phyloP scores from a whole-genome alignment of 2,113 vertebrate species.

The Rhodinocichla rosea region DNA sequence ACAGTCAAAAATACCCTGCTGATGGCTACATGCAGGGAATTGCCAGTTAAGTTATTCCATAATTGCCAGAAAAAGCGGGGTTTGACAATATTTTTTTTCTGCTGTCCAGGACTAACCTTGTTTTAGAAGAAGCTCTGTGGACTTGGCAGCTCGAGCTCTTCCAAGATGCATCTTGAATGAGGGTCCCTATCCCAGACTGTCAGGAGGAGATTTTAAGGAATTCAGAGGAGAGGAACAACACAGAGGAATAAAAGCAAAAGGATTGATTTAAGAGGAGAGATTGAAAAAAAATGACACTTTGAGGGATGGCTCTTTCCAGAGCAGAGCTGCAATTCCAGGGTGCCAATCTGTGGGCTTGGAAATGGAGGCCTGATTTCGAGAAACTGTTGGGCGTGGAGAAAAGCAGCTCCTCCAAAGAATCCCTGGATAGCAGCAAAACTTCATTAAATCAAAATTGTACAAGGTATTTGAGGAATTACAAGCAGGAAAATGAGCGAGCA shows the following conservation, averaged over 20 bases:
- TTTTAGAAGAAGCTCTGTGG: not conserved
- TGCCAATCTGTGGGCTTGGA: not conserved
- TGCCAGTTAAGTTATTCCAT: not conserved
- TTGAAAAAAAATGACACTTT: not conserved
- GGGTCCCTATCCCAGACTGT: not conserved
- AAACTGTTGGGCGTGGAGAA: not conserved
- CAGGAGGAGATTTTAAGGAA: not conserved
- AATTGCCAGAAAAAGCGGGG: not conserved
- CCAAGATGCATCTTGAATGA: not conserved
- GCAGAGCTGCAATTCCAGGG: not conserved
- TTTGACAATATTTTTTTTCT: not conserved
- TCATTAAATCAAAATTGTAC: not conserved
- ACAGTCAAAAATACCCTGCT: not conserved
- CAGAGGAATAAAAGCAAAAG: not conserved
- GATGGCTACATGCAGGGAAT: not conserved
- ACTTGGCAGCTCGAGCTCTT: not conserved
- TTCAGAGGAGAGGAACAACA: not conserved
- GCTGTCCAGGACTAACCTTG: not conserved
- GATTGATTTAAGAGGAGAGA: not conserved
- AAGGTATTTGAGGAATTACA: not conserved
- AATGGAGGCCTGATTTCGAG: not conserved
- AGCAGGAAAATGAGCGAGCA: not conserved
- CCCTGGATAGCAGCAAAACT: not conserved
- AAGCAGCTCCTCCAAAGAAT: not conserved
- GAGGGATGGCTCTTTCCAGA: not conserved